These are phyloP conservation scores for Diplosoma virens DNA, from an alignment of 23 tunicate species.

Conservation along the genomic window DNA sequence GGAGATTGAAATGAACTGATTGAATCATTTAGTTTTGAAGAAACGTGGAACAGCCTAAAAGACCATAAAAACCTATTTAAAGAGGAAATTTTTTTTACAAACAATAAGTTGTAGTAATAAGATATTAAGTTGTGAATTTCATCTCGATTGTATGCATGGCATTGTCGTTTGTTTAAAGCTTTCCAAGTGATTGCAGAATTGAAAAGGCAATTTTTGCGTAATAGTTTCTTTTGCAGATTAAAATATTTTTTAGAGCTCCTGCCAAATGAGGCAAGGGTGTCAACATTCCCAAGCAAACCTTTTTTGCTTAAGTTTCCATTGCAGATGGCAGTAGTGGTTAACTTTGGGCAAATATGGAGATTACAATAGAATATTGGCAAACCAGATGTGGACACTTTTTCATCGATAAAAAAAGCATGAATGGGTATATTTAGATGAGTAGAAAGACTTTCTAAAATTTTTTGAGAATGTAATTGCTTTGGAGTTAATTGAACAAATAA, in stretches of 20 bases:
- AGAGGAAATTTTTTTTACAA: too few species aligned
- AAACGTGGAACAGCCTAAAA: too few species aligned
- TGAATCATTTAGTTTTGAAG: too few species aligned
- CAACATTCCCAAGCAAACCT: not conserved
- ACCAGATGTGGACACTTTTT: not conserved
- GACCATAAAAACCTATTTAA: too few species aligned
- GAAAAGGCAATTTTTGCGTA: too few species aligned
- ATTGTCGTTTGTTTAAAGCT: not conserved
- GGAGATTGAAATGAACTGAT: too few species aligned
- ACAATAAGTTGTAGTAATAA: not conserved
- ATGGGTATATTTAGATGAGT: not conserved
- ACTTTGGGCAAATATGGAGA: not conserved
- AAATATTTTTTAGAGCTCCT: not conserved
- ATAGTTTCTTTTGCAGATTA: not conserved
- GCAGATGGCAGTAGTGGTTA: not conserved
- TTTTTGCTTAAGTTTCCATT: not conserved
- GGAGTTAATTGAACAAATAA: too few species aligned
- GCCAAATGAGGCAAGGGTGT: not conserved
- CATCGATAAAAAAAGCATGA: not conserved
- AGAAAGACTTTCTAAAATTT: not conserved
- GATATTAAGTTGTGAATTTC: not conserved
- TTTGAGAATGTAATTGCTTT: too few species aligned
- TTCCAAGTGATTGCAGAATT: too few species aligned
- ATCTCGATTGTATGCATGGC: not conserved
- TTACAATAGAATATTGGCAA: constrained; percentile 8